Percentiles rank a stretch among this genome's conserved stretches.
Conservation (phyloP, 2,888 invertebrate genomes). For the Microctonus brassicae region DNA sequence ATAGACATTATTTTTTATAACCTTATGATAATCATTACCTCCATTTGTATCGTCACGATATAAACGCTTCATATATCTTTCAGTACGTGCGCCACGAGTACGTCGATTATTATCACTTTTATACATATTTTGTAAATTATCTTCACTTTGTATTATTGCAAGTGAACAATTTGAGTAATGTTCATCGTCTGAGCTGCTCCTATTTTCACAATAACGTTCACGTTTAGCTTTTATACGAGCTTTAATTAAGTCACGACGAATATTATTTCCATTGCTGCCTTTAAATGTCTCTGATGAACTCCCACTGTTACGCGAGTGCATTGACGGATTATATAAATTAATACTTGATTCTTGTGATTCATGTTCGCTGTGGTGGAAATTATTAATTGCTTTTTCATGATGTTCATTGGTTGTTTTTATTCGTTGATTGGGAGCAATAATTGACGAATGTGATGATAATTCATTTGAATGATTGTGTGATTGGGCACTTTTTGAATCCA, state of each 20-base stretch:
- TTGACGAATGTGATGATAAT: background rate
- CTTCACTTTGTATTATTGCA: constrained; percentile 78
- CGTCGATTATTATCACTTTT: constrained; percentile 76
- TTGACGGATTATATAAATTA: background rate
- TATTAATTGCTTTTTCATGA: background rate
- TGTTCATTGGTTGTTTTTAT: background rate
- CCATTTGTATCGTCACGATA: constrained; percentile 66
- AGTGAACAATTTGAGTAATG: constrained; percentile 74
- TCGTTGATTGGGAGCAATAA: background rate
- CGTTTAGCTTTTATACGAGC: constrained; percentile 78
- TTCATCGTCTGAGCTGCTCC: constrained; percentile 80
- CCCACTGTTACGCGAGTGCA: constrained; percentile 38
- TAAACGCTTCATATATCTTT: constrained; percentile 82
- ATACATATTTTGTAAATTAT: constrained; percentile 74
- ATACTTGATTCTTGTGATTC: background rate
- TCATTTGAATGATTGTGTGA: background rate
- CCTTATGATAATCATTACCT: constrained; percentile 23
- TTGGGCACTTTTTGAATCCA: background rate
- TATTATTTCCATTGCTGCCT: constrained; percentile 9
- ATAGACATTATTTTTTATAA: background rate
- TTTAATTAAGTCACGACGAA: constrained; percentile 75
- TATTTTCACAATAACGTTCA: constrained; percentile 74
- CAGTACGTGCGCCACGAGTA: constrained; percentile 82
- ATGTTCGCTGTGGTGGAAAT: background rate
- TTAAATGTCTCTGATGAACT: constrained; percentile 56